Conservation (phyloP, 2,888 invertebrate genomes). For the Yponomeuta evonymella region DNA sequence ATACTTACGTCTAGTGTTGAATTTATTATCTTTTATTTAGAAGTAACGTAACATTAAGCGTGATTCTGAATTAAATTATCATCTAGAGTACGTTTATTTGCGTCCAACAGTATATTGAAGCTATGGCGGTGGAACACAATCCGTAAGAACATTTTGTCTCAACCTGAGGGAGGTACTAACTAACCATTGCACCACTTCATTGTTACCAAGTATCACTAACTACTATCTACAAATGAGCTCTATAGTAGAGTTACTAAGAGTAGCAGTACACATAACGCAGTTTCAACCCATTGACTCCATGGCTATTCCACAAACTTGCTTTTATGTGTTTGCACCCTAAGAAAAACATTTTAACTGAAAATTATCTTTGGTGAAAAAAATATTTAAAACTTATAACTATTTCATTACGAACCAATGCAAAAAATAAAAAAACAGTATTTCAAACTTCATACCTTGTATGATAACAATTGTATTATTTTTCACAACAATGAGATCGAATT, state of each 20-base stretch:
- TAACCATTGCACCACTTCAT: constrained; percentile 67
- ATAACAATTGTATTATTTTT: constrained; percentile 68
- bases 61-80: constrained; percentile 16
- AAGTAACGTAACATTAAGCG: constrained; percentile 23
- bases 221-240: constrained; percentile 33
- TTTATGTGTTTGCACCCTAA: neutral
- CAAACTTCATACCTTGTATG: constrained; percentile 74
- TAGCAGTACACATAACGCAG: neutral
- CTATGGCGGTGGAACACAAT: constrained; percentile 47
- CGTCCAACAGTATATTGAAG: constrained; percentile 56
- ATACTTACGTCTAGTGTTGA: constrained; percentile 16
- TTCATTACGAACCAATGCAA: constrained; percentile 43
- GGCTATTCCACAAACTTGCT: neutral
- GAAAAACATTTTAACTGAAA: constrained; percentile 1
- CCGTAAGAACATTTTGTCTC: constrained; percentile 40
- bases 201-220: constrained; percentile 47
- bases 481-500: constrained; percentile 75
- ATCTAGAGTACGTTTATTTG: constrained; percentile 19
- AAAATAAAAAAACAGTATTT: constrained; percentile 41
- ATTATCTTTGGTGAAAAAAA: constrained; percentile 64
- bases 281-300: neutral
- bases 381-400: constrained; percentile 23
- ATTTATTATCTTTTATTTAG: constrained; percentile 23
- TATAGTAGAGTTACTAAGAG: constrained; percentile 8
- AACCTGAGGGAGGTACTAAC: constrained; percentile 53